A percentile compares a stretch with the other conserved stretches of the same genome.
Conservation (phyloP, 2,113 vertebrate species). For the Vicugna pacos region DNA sequence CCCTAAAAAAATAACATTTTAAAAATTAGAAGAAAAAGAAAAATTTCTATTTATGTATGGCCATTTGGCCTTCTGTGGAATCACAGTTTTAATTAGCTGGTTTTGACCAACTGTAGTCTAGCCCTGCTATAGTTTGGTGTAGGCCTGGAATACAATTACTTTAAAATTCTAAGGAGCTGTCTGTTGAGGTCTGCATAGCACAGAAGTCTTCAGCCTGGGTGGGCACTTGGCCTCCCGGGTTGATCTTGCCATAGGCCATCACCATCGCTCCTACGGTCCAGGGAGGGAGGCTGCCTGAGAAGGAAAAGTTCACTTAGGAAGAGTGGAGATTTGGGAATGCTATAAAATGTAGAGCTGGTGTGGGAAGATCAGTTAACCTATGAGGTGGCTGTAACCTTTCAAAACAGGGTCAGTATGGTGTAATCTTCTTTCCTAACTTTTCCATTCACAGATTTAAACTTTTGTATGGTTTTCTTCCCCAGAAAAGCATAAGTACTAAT, state of each 20-base stretch:
- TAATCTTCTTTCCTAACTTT: conserved; percentile 33
- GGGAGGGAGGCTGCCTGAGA: background rate
- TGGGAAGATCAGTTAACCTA: conserved; percentile 1
- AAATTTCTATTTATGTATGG: background rate
- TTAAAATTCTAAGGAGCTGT: background rate
- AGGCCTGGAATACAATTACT: background rate
- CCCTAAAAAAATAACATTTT: no score
- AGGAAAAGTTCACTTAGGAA: background rate
- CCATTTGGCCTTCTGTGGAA: background rate
- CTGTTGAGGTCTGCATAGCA: background rate
- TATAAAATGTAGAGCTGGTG: background rate
- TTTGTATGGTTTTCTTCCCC: background rate
- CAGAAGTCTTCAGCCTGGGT: background rate
- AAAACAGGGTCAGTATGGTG: background rate
- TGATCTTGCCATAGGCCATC: background rate
- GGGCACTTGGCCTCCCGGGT: background rate
- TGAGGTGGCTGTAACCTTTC: conserved; percentile 14
- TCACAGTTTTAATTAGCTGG: background rate
- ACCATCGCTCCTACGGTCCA: background rate
- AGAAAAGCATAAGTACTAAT: background rate
- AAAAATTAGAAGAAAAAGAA: background rate
- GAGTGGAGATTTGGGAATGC: background rate
- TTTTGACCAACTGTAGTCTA: background rate
- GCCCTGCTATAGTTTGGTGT: no score
- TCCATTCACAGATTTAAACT: background rate